These are phyloP conservation scores for Drosophila repleta DNA, from an alignment of 1,140 invertebrate species.

Conservation along the genomic window DNA sequence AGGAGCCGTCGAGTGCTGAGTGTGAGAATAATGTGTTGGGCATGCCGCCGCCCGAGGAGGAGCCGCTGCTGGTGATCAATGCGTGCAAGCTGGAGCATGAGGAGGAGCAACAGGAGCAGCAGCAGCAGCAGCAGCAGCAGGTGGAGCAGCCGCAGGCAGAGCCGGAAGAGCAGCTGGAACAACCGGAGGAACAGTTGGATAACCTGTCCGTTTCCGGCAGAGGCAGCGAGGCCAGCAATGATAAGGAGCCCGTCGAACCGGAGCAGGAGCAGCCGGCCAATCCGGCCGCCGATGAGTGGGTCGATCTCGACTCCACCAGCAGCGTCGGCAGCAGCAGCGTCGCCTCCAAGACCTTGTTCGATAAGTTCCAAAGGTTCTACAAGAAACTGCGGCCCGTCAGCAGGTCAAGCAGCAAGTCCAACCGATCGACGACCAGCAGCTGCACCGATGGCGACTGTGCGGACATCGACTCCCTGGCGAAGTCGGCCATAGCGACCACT, in stretches of 20 bases:
- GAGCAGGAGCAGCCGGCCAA: background rate
- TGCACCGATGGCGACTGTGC: constrained; percentile 5
- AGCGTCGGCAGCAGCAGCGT: background rate
- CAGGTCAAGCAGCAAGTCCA: background rate
- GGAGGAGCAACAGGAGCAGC: background rate
- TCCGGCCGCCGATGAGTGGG: constrained; percentile 38
- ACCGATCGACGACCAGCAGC: background rate
- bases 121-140: background rate
- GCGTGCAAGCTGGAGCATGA: constrained; percentile 50
- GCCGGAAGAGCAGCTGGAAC: background rate
- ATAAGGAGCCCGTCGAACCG: background rate
- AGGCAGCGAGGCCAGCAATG: constrained; percentile 42
- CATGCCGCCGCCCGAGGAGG: constrained; percentile 40
- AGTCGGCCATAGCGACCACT: background rate
- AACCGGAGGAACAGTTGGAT: background rate
- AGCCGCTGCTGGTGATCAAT: constrained; percentile 47
- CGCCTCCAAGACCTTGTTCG: constrained; percentile 30
- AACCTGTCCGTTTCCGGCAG: constrained; percentile 34
- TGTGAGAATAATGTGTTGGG: background rate
- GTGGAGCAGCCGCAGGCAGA: background rate
- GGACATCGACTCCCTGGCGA: background rate
- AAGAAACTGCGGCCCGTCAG: constrained; percentile 17
- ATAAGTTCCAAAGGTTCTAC: constrained; percentile 36
- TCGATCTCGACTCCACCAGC: constrained; percentile 36
- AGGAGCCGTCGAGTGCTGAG: background rate